Base-by-base conservation (phyloP, 2,113 vertebrate species). In the Rhynchomys soricoides region DNA sequence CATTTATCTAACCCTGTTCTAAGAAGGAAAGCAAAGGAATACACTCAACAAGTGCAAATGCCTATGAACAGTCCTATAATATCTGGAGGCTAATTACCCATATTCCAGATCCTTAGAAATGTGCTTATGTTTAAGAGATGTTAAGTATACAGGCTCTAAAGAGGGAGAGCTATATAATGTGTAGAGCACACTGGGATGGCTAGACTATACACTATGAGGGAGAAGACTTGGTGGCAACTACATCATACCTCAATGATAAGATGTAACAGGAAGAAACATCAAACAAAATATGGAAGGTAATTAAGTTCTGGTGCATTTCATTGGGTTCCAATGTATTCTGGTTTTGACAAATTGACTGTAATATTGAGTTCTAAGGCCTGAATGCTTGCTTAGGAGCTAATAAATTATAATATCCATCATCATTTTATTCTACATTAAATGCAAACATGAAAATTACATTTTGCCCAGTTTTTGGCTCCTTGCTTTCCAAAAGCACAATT, bases 271-370 rank as follows among this genome's bases (percentile, higher is more conserved):
- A 7, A 74, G 70, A 73, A 1, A 66, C 81, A 29, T 43, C 71
- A 95, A 70, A 71, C 31, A 94, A 21, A 92, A 2, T 78, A 2
- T 78, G 6, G 37, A 50, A 2, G 37, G 93, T 95, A 92, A 91
- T 66, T 93, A n/a, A 52, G 92, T 91, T 93, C 91, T 31, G 66
- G n/a, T 92, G 57, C 24, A 86, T 79, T 96, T 86, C 50, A 87
- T 50, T 88, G 68, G 21, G 90, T 95, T 68, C 24, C 90, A 88
- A 59, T 96, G 48, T 12, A 62, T 78, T 86, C 85, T 31, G 3
- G 8, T 95, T 95, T 96, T 92, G 37, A 86, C 31, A 94, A 40
- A 55, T 68, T 70, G 50, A 97, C 37, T 85, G 1, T 74, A 89
- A 26, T 43, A 48, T 26, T 83, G 52, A 19, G 6, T 71, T 82